Base-by-base conservation (phyloP, 2,113 vertebrate genomes). In the Fulmarus glacialis region DNA sequence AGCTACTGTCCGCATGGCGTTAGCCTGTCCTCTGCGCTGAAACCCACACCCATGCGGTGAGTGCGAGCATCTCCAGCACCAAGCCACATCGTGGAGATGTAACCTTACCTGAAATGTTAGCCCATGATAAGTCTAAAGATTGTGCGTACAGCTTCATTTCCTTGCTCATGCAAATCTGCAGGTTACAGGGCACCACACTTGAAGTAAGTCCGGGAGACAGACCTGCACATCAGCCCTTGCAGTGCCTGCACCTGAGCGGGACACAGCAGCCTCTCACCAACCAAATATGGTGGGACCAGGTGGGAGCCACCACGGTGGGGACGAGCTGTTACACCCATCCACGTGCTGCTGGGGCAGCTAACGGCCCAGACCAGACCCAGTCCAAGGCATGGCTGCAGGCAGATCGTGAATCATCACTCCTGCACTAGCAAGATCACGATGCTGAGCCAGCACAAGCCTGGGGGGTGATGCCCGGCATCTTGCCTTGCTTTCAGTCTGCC, bases 41-140 rank as follows among this genome's bases (percentile, higher is more conserved):
- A 47, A 66, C 30, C 45, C 27, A 9, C 22, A 16, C 15, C 15
- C 0, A 1, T 2, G 32, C 23, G 3, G 42, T 0, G 2, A 78
- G 27, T 6, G 1, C 0, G 0, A 18, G n/a, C 24, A 32, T 2
- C 48, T 47, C 50, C 70, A 82, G 24, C 50, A 59, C 20, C 48
- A 43, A 26, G 48, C 43, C 11, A 7, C 22, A 9, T 21, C 4
- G 22, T 22, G 23, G 26, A 66, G 15, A 53, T 22, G 32, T 36
- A 42, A 50, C 71, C n/a, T 34, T 14, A 48, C 30, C 64, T 34
- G 38, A 72, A 48, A 58, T 1, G 18, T 8, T 52, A 87, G 38
- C n/a, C 38, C n/a, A 8, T 1, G 1, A 7, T 18, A 45, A 36
- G 9, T 48, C 43, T 70, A 12, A 34, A 75, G 63, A 13, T 14